These are phyloP conservation scores for Cancer borealis DNA, from an alignment of 2,888 invertebrate species.

Conservation along the genomic window DNA sequence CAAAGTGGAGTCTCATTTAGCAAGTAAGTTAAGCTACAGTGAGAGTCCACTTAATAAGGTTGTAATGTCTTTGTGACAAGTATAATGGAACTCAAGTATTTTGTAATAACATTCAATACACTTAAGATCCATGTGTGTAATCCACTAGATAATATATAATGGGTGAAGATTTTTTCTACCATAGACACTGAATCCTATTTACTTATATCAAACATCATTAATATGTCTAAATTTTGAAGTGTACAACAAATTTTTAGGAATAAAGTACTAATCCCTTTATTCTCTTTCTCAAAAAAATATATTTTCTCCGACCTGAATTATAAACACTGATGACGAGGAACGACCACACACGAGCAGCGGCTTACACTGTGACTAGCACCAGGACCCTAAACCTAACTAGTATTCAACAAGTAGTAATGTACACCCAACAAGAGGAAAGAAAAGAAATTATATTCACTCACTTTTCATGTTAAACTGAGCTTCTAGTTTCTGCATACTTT, in stretches of 20 bases:
- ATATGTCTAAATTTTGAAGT: neutral
- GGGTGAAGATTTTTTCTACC: neutral
- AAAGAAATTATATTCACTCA: neutral
- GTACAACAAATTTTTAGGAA: neutral
- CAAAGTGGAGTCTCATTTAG: neutral
- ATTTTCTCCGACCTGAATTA: neutral
- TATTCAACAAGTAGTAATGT: neutral
- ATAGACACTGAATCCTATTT: neutral
- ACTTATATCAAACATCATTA: neutral
- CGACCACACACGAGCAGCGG: neutral
- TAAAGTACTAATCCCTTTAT: neutral
- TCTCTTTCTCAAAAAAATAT: neutral
- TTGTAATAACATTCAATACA: neutral
- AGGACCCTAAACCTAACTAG: neutral
- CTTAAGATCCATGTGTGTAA: neutral
- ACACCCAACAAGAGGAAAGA: neutral
- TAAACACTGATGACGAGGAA: neutral
- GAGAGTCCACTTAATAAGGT: neutral
- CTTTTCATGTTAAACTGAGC: neutral
- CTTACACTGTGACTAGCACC: constrained; percentile 60
- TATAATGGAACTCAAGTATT: neutral
- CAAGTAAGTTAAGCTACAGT: neutral
- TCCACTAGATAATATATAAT: neutral
- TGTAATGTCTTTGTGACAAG: constrained; percentile 1
- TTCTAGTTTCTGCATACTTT: neutral